phyloP scores from a whole-genome alignment of 2,888 invertebrate genomes.

The Germaria angustata region DNA sequence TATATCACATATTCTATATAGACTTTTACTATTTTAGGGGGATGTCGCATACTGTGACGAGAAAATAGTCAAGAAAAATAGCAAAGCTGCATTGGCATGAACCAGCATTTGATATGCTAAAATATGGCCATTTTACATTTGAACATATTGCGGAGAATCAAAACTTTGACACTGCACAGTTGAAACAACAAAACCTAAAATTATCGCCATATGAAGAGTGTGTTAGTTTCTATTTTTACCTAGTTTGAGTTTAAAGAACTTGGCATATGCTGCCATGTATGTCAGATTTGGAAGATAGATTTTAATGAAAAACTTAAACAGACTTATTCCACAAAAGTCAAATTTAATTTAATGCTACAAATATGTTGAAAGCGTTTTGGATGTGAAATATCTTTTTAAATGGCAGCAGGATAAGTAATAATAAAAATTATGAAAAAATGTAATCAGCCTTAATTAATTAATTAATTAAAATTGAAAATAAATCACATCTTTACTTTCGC shows the following conservation, averaged over 20 bases:
- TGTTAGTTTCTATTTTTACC: conserved; percentile 16
- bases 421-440: no score
- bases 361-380: no score
- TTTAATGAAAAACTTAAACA: neutral
- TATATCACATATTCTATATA: neutral
- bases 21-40: neutral
- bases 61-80: conserved; percentile 1
- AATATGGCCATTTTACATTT: neutral
- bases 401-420: no score
- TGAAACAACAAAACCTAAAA: conserved; percentile 23
- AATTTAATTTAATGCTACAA: neutral
- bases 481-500: no score
- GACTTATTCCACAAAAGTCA: neutral
- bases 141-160: conserved; percentile 34
- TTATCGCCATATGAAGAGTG: conserved; percentile 6
- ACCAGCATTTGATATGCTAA: neutral
- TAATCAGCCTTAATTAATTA: no score
- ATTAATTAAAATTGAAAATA: no score
- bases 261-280: conserved; percentile 33
- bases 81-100: neutral
- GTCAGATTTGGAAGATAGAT: neutral
- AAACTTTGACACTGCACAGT: conserved; percentile 53
- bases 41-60: conserved; percentile 35
- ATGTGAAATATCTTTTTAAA: neutral
- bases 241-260: conserved; percentile 48